Base-by-base conservation (phyloP, 2,113 vertebrate species). In the Bubo blakistoni region DNA sequence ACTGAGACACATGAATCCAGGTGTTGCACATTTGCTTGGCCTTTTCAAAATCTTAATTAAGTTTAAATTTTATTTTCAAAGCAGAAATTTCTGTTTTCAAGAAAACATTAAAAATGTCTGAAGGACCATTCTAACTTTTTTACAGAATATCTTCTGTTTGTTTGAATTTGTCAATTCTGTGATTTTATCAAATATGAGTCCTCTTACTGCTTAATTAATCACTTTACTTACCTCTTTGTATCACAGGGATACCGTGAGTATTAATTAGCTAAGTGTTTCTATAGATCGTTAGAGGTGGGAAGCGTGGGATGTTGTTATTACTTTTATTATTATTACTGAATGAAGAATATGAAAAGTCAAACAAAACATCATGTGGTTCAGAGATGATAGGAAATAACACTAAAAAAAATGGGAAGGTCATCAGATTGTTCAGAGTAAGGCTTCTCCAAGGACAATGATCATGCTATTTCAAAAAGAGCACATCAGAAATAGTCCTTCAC, bases 241-340 rank as follows among this genome's bases (percentile, higher is more conserved):
- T 63, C 73, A 63, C 34, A 72, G 17, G 15, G 20, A 59, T 79
- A 71, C 19, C 49, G 26, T 46, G 36, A 94, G 86, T 36, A 91
- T 94, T 91, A 90, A 94, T 94, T 93, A 91, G 36, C 49, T 63
- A 90, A 81, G 69, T 65, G 52, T 91, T 67, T 74, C 30, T 91
- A 38, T 57, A 84, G 86, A 78, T 70, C 6, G 2, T 88, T 88
- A 78, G 52, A 88, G 19, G 13, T 65, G 46, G 79, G 38, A 95
- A 92, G 22, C 13, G 14, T 85, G 18, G 29, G 26, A 69, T 77
- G 24, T 3, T 78, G 25, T 67, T 89, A 55, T 30, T 95, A 67
- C 15, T 87, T 71, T 73, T 80, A 57, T 82, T 87, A 63, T 71
- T 91, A 70, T 54, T 92, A n/a, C 30, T 57, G 62, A 89, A 57